These are phyloP conservation scores for Phytoseiulus persimilis DNA, from an alignment of 2,888 invertebrate species.

Conservation along the genomic window DNA sequence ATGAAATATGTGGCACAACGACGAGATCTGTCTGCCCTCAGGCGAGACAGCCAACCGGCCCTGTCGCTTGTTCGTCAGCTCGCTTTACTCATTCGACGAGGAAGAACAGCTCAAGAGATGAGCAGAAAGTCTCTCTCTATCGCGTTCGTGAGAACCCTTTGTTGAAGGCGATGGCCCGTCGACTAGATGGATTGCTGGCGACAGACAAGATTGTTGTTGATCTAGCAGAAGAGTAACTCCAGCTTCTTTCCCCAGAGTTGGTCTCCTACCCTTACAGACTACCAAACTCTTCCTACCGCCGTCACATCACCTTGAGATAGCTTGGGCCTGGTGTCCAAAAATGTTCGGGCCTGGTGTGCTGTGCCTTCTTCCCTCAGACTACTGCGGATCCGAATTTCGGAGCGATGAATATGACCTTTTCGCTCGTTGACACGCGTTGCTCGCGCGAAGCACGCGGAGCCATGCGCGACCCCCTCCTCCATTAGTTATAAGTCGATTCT, in stretches of 20 bases:
- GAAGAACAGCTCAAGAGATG: background rate
- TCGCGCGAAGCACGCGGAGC: too few relatives aligned
- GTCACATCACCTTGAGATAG: background rate
- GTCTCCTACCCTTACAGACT: background rate
- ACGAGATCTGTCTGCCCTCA: background rate
- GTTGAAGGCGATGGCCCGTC: background rate
- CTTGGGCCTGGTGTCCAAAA: background rate
- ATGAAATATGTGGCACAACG: slow-evolving; percentile 5
- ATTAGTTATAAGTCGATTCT: too few relatives aligned
- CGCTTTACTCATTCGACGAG: background rate
- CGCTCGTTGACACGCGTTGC: too few relatives aligned
- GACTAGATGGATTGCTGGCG: background rate
- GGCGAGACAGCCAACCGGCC: background rate
- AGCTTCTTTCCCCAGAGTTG: background rate
- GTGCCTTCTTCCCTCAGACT: too few relatives aligned
- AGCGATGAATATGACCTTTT: too few relatives aligned
- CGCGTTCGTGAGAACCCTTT: background rate
- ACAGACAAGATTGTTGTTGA: background rate
- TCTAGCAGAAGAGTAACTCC: background rate
- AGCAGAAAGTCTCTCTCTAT: background rate
- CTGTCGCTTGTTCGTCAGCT: background rate
- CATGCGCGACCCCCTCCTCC: too few relatives aligned
- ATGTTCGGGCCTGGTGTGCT: too few relatives aligned
- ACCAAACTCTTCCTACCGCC: background rate
- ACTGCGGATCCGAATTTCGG: too few relatives aligned